phyloP scores from a whole-genome alignment of 1,140 invertebrate species.

The Macrobrachium nipponense region DNA sequence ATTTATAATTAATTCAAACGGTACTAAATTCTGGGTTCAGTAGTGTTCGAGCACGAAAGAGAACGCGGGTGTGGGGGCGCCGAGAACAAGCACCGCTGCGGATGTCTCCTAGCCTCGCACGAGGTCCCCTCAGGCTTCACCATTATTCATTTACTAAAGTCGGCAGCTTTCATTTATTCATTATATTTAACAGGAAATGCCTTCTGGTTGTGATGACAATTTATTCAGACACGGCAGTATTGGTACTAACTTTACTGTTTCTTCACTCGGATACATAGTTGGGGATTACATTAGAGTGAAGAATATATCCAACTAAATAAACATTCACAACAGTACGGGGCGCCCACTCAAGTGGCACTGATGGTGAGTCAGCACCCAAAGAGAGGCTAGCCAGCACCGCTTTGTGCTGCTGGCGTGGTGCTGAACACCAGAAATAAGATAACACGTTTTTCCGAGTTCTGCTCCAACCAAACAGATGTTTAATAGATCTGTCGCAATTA shows the following conservation, averaged over 20 bases:
- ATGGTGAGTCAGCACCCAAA: conserved; percentile 52
- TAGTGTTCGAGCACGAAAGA: conserved; percentile 35
- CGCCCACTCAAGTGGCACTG: conserved; percentile 22
- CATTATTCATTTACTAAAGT: conserved; percentile 37
- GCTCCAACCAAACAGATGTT: conserved; percentile 58
- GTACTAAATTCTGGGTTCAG: conserved; percentile 39
- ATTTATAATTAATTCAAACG: conserved; percentile 58
- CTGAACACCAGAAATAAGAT: conserved; percentile 56
- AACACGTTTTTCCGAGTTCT: conserved; percentile 50
- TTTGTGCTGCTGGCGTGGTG: conserved; percentile 51
- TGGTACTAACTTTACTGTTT: no score
- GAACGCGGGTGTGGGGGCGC: conserved; percentile 35
- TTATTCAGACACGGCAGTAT: no score
- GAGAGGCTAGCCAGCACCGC: conserved; percentile 51
- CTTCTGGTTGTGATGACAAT: no score
- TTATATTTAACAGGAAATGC: no score
- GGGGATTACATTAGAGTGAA: no score
- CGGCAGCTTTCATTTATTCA: no score
- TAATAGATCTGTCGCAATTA: conserved; percentile 54
- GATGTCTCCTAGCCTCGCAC: conserved; percentile 56
- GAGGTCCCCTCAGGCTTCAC: conserved; percentile 48
- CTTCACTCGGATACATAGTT: no score
- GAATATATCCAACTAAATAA: background rate
- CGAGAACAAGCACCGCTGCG: conserved; percentile 34
- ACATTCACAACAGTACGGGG: conserved; percentile 12